Conservation (phyloP, 64 coral and sea anemone species). For the Acropora yongei region DNA sequence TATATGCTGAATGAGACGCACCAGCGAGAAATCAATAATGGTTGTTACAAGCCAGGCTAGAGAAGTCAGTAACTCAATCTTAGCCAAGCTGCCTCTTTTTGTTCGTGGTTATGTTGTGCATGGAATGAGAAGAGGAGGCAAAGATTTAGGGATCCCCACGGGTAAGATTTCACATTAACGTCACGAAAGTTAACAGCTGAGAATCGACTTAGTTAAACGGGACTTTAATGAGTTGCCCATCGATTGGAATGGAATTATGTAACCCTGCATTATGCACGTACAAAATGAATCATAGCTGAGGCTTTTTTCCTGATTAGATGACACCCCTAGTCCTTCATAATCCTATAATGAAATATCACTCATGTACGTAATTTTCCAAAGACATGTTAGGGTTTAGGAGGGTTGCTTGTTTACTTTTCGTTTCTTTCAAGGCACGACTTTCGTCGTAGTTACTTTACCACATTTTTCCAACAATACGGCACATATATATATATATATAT, state of each 20-base stretch:
- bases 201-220: neutral
- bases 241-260: neutral
- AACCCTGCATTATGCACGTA: neutral
- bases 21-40: neutral
- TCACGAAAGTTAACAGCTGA: neutral
- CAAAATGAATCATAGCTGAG: neutral
- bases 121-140: conserved; percentile 70
- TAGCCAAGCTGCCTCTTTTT: conserved; percentile 41
- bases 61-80: conserved; percentile 20
- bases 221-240: neutral
- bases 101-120: conserved; percentile 58
- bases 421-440: no score
- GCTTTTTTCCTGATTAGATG: neutral
- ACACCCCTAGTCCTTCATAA: no score
- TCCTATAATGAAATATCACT: no score
- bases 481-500: no score
- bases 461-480: no score
- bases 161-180: conserved; percentile 3
- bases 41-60: neutral
- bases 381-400: no score
- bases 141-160: conserved; percentile 82
- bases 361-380: no score
- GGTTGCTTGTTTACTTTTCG: no score
- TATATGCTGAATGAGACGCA: no score
- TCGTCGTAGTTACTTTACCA: no score